Evolutionary conservation across 2,797 vertebrate species (phyloP), one percentile per base, ranked within the genome.

Genomic region (Amniataba percoides): DNA sequence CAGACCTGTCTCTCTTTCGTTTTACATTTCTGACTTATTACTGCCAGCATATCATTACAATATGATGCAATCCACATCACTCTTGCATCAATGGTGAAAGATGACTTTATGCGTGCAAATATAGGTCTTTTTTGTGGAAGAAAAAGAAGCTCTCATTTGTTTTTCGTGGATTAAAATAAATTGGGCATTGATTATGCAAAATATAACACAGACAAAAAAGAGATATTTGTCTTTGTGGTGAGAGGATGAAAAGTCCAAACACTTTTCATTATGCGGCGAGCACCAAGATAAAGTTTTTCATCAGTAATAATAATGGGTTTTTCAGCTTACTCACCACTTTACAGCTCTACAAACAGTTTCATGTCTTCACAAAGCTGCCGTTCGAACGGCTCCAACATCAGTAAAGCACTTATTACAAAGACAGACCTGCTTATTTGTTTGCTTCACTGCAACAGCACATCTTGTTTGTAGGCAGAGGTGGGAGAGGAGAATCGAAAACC

Each of bases 391-490:
- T 61, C 70, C 46, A 11, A 40, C 64, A 82, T 87, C 77, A 78
- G 53, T 56, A 13, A 78, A 48, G 25, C 74, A 74, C 74, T 80
- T 69, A 68, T 66, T 58, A 85, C 45, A 65, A 71, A 84, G 74
- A 75, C 77, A 81, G 74, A 63, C 10, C 46, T 65, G 40, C 62
- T 76, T 76, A 84, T 89, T 86, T 84, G 71, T 87, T 80, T 84
- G 60, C 77, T 59, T 75, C 66, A 40, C 73, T 73, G 62, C 76
- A 84, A 74, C 78, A 60, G 55, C 77, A 71, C 71, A 70, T 58
- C 74, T 81, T 77, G 77, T 87, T 89, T 87, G 75, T 78, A 63
- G 74, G 68, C 69, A 76, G 77, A 82, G 66, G 82, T 76, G 75
- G 48, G 36, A 83, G 45, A 71, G 46, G 39, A 83, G 71, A 77